These are phyloP conservation scores for Loris lydekkerianus DNA, from an alignment of 2,797 vertebrate genomes.

Conservation along the genomic window DNA sequence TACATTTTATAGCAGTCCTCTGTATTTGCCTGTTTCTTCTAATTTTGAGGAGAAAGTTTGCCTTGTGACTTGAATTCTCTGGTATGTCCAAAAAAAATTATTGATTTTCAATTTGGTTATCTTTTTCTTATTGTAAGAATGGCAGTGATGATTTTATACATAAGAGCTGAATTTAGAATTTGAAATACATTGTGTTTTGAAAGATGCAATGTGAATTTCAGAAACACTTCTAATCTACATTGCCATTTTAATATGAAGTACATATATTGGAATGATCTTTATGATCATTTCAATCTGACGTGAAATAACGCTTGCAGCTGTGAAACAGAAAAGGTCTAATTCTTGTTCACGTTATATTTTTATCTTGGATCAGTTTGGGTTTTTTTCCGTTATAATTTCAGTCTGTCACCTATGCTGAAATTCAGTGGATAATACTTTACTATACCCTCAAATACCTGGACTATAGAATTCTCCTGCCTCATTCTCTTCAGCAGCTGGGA, in stretches of 20 bases:
- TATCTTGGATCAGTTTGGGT: not conserved
- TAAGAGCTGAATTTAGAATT: not conserved
- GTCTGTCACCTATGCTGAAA: not conserved
- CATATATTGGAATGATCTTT: not conserved
- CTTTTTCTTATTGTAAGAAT: not conserved
- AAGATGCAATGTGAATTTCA: not conserved
- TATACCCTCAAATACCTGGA: not conserved
- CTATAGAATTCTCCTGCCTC: not conserved
- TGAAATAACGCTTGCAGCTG: not conserved
- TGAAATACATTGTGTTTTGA: not conserved
- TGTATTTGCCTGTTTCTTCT: not conserved
- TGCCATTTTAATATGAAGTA: not conserved
- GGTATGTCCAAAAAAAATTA: not conserved
- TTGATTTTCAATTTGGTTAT: not conserved
- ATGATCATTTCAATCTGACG: not conserved
- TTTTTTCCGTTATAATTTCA: not conserved
- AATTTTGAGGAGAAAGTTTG: not conserved
- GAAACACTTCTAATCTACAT: not conserved
- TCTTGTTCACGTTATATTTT: not conserved
- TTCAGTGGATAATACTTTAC: not conserved
- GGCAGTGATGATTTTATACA: not conserved
- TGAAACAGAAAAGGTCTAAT: not conserved
- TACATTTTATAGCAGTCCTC: not conserved
- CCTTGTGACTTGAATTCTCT: not conserved
- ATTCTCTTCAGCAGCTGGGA: not conserved